These are phyloP conservation scores for Crocallis elinguaria DNA, from an alignment of 2,888 invertebrate genomes.

Conservation along the genomic window DNA sequence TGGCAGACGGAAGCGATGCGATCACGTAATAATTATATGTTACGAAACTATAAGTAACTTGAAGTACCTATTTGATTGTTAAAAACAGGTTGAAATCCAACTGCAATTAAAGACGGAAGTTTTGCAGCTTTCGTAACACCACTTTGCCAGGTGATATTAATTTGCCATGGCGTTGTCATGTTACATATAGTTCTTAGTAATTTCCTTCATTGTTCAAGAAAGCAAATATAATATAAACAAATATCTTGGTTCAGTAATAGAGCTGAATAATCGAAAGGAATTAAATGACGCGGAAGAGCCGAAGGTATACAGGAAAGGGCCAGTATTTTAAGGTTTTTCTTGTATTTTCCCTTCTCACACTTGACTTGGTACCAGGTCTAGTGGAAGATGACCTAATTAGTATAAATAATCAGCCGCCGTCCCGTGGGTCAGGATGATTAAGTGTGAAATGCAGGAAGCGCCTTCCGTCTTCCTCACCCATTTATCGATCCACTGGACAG, in stretches of 20 bases:
- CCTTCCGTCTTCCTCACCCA: conserved; percentile 4
- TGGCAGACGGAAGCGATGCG: conserved; percentile 21
- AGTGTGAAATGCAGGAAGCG: conserved; percentile 12
- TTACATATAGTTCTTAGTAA: too few species aligned
- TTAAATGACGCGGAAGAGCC: conserved; percentile 8
- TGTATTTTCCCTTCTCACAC: conserved; percentile 8
- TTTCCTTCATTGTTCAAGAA: too few species aligned
- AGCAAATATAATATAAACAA: too few species aligned
- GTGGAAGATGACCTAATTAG: conserved; percentile 27
- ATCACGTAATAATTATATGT: conserved; percentile 27
- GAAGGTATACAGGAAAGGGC: conserved; percentile 9
- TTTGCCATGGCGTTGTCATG: too few species aligned
- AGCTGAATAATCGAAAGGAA: conserved; percentile 11
- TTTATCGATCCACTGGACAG: background rate
- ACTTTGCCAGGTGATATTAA: too few species aligned
- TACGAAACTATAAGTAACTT: conserved; percentile 20
- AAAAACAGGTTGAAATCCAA: conserved; percentile 13
- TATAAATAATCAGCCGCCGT: conserved; percentile 24
- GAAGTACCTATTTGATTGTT: conserved; percentile 8
- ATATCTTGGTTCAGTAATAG: background rate
- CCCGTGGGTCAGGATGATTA: conserved; percentile 18
- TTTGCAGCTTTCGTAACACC: background rate
- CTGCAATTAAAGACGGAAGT: conserved; percentile 1
- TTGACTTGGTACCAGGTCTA: conserved; percentile 22
- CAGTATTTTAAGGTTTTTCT: conserved; percentile 17